Conservation (phyloP, 2,797 vertebrate genomes). For the Paratrypauchen microcephalus region DNA sequence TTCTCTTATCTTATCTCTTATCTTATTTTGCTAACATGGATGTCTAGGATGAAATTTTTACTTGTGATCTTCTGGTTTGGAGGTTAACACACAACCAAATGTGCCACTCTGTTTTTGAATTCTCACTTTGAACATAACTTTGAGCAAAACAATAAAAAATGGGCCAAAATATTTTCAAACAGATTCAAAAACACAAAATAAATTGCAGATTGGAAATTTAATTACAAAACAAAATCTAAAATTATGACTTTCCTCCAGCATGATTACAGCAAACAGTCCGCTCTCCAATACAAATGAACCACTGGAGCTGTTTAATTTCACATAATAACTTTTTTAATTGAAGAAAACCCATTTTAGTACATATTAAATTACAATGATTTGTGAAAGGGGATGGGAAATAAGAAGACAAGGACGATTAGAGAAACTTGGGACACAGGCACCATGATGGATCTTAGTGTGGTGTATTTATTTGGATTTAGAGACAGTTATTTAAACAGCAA, state of each 20-base stretch:
- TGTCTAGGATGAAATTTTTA: no score
- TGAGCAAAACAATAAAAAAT: no score
- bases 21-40: no score
- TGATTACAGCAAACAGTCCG: background rate
- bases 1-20: no score
- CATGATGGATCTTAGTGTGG: background rate
- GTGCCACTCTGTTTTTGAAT: no score
- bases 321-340: background rate
- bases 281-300: background rate
- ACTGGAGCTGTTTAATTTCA: background rate
- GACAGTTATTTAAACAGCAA: background rate
- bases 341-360: background rate
- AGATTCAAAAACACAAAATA: background rate
- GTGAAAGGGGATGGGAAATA: background rate
- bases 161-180: background rate
- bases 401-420: background rate
- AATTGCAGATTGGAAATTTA: background rate
- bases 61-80: no score
- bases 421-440: background rate
- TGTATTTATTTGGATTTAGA: background rate
- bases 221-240: background rate
- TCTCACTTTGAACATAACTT: no score
- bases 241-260: conserved; percentile 1
- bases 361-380: conserved; percentile 1
- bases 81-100: no score